These are phyloP conservation scores for Patella caerulea DNA, from an alignment of 2,888 invertebrate species.

Conservation along the genomic window DNA sequence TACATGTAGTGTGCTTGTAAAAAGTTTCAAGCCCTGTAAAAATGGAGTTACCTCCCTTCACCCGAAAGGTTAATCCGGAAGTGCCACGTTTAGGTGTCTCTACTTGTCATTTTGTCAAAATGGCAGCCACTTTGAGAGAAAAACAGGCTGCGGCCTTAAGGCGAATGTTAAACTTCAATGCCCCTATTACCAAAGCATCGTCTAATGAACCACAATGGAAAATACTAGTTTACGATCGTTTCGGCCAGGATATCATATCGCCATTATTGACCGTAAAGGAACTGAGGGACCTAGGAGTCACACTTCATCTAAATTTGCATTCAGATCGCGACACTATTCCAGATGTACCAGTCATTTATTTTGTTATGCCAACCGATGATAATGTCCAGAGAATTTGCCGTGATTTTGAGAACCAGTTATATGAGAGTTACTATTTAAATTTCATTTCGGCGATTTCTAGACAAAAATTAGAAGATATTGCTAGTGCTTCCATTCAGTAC, in stretches of 20 bases:
- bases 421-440: conserved; percentile 96
- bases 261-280: conserved; percentile 96
- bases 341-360: conserved; percentile 98
- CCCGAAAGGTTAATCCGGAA: conserved; percentile 30
- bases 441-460: conserved; percentile 90
- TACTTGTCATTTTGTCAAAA: conserved; percentile 44
- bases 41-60: conserved; percentile 20
- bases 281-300: conserved; percentile 94
- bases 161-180: conserved; percentile 95
- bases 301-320: conserved; percentile 89
- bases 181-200: conserved; percentile 81
- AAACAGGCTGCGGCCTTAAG: conserved; percentile 82
- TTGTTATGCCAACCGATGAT: conserved; percentile 95
- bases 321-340: conserved; percentile 82
- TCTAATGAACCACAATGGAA: conserved; percentile 95
- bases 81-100: conserved; percentile 46
- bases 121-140: conserved; percentile 67
- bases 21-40: not conserved
- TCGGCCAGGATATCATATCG: conserved; percentile 98
- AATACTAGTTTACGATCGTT: conserved; percentile 93
- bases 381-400: conserved; percentile 94
- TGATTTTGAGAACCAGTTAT: conserved; percentile 81
- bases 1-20: too few species aligned
- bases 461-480: conserved; percentile 94
- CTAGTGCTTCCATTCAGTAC: conserved; percentile 90